These are phyloP conservation scores for Collichthys lucidus DNA, from an alignment of 2,113 vertebrate genomes.

Conservation along the genomic window DNA sequence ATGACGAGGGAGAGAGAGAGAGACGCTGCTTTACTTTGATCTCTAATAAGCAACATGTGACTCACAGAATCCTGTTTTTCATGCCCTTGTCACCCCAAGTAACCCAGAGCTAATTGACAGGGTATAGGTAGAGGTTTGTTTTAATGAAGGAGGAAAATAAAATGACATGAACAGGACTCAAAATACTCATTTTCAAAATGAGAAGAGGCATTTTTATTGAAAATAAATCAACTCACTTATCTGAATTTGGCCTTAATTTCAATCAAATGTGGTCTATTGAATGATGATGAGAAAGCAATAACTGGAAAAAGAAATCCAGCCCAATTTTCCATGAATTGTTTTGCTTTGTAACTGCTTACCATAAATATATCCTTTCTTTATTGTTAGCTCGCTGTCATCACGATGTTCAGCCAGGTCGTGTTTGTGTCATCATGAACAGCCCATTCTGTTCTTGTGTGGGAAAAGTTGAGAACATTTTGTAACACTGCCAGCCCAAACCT, in stretches of 20 bases:
- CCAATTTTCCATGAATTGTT: neutral
- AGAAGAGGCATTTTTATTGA: neutral
- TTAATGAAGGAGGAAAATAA: neutral
- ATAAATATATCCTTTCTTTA: neutral
- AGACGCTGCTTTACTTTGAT: constrained; percentile 40
- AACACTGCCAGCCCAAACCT: neutral
- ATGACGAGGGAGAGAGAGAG: neutral
- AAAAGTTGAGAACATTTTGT: constrained; percentile 3
- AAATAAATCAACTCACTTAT: neutral
- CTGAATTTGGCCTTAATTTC: neutral
- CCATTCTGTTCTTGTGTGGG: neutral
- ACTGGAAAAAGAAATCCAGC: neutral
- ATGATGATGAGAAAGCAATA: neutral
- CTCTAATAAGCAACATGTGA: constrained; percentile 5
- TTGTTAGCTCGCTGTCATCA: neutral
- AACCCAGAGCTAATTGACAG: neutral
- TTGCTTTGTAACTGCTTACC: neutral
- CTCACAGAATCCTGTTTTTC: neutral
- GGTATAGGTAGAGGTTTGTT: neutral
- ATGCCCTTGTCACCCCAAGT: neutral
- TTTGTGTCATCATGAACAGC: neutral
- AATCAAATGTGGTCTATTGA: neutral
- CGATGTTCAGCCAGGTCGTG: neutral
- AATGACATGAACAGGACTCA: neutral
- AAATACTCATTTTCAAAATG: neutral